Conservation (phyloP, 2,113 vertebrate genomes). For the Nycticebus coucang region DNA sequence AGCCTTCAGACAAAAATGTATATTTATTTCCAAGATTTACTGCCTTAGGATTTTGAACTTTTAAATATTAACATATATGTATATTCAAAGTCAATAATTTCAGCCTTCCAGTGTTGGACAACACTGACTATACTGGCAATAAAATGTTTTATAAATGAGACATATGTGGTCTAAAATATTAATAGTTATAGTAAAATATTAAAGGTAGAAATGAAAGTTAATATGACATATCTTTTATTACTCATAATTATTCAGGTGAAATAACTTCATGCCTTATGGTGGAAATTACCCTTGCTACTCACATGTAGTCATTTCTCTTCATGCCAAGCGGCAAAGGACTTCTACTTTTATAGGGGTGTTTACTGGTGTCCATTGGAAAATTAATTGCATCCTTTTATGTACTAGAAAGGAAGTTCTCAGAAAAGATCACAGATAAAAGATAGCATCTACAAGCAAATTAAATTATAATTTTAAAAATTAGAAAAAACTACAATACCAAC, state of each 20-base stretch:
- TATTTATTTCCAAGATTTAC: slow-evolving; percentile 20
- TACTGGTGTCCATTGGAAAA: neutral
- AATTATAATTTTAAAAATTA: too few relatives aligned
- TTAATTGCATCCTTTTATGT: neutral
- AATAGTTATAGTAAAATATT: neutral
- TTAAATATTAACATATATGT: neutral
- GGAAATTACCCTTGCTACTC: neutral
- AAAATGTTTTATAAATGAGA: slow-evolving; percentile 23
- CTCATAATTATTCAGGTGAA: neutral
- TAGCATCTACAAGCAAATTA: neutral
- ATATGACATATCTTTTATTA: neutral
- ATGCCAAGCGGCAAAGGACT: neutral
- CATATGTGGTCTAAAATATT: neutral
- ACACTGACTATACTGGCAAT: neutral
- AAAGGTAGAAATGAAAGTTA: neutral
- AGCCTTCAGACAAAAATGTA: neutral
- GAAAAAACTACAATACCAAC: neutral
- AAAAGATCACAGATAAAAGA: neutral
- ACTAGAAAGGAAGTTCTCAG: neutral
- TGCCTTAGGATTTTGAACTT: slow-evolving; percentile 1
- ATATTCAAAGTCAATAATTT: neutral
- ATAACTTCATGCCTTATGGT: neutral
- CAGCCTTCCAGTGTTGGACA: neutral
- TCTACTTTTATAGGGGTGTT: neutral
- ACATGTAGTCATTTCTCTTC: neutral